Evolutionary conservation across 2,888 invertebrate genomes (phyloP), one percentile per base, ranked within the genome.

Genomic region (Yponomeuta evonymella): DNA sequence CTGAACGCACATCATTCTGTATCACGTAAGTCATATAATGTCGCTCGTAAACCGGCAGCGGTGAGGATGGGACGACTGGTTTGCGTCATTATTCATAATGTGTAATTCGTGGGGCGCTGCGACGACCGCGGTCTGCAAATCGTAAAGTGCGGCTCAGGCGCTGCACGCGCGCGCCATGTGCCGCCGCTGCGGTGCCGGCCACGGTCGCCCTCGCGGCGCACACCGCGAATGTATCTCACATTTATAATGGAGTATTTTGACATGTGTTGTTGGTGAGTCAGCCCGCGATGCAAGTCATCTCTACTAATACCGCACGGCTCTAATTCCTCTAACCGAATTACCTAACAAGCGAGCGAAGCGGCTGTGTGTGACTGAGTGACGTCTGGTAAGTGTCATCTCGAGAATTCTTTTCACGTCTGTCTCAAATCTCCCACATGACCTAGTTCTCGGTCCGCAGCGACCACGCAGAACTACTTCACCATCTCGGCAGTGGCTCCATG

Each of bases 221-320:
- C 30, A 63, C 48, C 43, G 33, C 36, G 62, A 58, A 71, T 71
- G 43, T 67, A 48, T 64, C 67, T 43, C 36, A 67, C 29, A 43
- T 36, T 9, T 43, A 76, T 79, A 76, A 88, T 88, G 88, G 88
- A 86, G 75, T 87, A 88, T 80, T 88, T 89, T 82, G 84, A 84
- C 76, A 86, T 90, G 88, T 90, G 90, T 81, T 91, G 90, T 82
- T 91, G 90, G 90, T 91, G 89, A 91, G 90, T 72, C 64, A 23
- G 58, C 30, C 12, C 30, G n/a, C 30, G n/a, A n/a, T 15, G 30
- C 69, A 48, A 36, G 62, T 69, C 69, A 69, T 58, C 58, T 62
- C 33, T 43, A 69, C 69, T 69, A 69, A 69, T 69, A 69, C 29
- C 58, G 68, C 65, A n/a, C 69, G 62, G 51, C 23, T 58, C 51